Evolutionary conservation across 2,888 invertebrate species (phyloP), one percentile per base, ranked within the genome.

Genomic region (Phorcus lineatus): DNA sequence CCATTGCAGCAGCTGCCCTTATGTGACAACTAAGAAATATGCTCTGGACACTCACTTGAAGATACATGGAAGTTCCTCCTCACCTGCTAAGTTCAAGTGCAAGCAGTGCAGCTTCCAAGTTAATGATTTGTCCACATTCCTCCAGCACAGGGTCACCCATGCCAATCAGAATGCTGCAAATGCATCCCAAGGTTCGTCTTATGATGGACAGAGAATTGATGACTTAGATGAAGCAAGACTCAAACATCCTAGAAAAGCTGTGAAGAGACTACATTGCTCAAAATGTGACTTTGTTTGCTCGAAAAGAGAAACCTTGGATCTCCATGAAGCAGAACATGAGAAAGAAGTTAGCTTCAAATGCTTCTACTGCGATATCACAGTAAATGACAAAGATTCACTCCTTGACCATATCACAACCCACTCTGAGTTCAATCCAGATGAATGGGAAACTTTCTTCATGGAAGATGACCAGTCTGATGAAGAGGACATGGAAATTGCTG

Each of bases 121-220:
- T 13, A 84, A 87, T 57, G 91, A 91, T 79, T 79, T 92, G 74
- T 86, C 89, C 6, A 85, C 89, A 6, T 91, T 91, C 79, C 84
- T 91, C 6, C 90, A 90, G 79, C 92, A 92, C 79, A 89, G 89
- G 78, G 85, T 87, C n/a, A 86, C 85, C 11, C 91, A 91, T 81
- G 79, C 83, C 62, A 76, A 80, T 77, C 79, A 80, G 36, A 79
- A 76, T 24, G 74, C 77, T 19, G 66, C 74, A 22, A 74, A 82
- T 77, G 79, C 78, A 4, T 76, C 75, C 22, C 78, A 81, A 24
- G 77, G 76, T n/a, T 84, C 85, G 9, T 55, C 81, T 54, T 40
- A 52, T 17, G 31, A 62, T 53, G 52, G 17, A 66, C 82, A 54
- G 76, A 67, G 16, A 31, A 79, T 24, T 47, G 76, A 62, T 3